Evolutionary conservation across 2,797 vertebrate genomes (phyloP).

Genomic region (Hydrocynus forskahlii): DNA sequence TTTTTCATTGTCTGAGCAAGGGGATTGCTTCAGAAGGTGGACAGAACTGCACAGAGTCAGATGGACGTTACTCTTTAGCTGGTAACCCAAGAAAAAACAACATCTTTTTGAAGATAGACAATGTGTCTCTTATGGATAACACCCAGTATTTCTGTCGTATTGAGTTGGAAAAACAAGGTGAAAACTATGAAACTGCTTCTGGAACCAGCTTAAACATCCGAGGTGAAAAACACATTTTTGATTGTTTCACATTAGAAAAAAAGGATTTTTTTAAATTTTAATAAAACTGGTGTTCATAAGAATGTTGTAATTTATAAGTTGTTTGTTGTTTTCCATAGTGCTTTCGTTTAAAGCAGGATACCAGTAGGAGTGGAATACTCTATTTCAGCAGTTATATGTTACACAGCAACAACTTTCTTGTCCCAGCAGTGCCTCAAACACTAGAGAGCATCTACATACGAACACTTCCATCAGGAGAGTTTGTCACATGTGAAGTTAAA

Average conservation of each 20-base stretch:
- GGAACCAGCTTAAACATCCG: not conserved
- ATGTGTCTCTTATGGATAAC: not conserved
- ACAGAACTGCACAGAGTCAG: slow-evolving; percentile 21
- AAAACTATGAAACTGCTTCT: not conserved
- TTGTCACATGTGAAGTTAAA: slow-evolving; percentile 26
- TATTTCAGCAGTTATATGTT: too few species aligned
- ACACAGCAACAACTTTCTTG: not conserved
- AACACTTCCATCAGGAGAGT: slow-evolving; percentile 9
- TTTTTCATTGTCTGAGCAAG: not conserved
- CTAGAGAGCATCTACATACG: slow-evolving; percentile 18
- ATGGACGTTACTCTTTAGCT: slow-evolving; percentile 13
- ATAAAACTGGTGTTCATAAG: not conserved
- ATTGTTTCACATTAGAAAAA: too few species aligned
- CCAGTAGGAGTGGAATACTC: too few species aligned
- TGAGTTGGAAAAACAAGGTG: not conserved
- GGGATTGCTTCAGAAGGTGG: not conserved
- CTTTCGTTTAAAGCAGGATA: too few species aligned
- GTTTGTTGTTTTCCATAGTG: too few species aligned
- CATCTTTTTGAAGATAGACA: slow-evolving; percentile 3
- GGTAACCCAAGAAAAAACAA: slow-evolving; percentile 5
- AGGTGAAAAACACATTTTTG: not conserved
- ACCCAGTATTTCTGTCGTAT: slow-evolving; percentile 10
- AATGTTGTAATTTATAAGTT: too few species aligned
- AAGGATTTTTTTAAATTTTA: too few species aligned
- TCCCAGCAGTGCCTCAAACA: not conserved